Percentiles rank a stretch among this genome's conserved stretches.
Conservation (phyloP, 2,888 invertebrate genomes). For the Callosobruchus maculatus region DNA sequence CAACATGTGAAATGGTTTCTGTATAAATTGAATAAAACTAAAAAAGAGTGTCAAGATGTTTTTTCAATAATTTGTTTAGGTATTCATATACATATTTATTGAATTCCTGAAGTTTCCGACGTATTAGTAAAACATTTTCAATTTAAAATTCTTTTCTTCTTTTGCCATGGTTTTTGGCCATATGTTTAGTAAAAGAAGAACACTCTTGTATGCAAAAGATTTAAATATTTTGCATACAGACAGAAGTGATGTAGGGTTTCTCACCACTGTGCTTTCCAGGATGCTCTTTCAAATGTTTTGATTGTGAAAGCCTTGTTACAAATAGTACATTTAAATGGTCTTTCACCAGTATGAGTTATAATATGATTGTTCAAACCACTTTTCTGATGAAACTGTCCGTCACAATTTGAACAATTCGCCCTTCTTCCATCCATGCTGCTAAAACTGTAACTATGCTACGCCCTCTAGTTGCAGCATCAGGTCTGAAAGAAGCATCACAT, state of each 20-base stretch:
- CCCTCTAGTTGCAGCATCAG: too few relatives aligned
- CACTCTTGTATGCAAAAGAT: constrained; percentile 47
- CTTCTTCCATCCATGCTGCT: too few relatives aligned
- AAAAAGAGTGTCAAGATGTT: too few relatives aligned
- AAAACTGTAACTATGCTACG: too few relatives aligned
- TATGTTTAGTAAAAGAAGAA: constrained; percentile 37
- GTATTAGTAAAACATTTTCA: too few relatives aligned
- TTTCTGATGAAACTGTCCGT: constrained; percentile 36
- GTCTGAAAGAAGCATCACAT: too few relatives aligned
- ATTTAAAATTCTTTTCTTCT: too few relatives aligned
- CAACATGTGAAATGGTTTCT: too few relatives aligned
- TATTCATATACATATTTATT: too few relatives aligned
- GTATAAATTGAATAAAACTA: too few relatives aligned
- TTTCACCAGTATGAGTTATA: constrained; percentile 37
- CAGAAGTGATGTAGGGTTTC: constrained; percentile 29
- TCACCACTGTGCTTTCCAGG: constrained; percentile 38
- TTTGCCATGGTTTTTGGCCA: constrained; percentile 14
- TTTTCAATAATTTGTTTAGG: too few relatives aligned
- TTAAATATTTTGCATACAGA: constrained; percentile 29
- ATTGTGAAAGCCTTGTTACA: constrained; percentile 43
- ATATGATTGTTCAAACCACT: constrained; percentile 37
- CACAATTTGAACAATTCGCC: constrained; percentile 36
- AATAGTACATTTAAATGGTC: constrained; percentile 44
- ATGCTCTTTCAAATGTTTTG: constrained; percentile 38
- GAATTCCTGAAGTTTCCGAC: too few relatives aligned